A percentile compares a stretch with the other conserved stretches of the same genome.
These are phyloP conservation scores for Schrankia costaestrigalis DNA, from an alignment of 2,888 invertebrate species.

Conservation along the genomic window DNA sequence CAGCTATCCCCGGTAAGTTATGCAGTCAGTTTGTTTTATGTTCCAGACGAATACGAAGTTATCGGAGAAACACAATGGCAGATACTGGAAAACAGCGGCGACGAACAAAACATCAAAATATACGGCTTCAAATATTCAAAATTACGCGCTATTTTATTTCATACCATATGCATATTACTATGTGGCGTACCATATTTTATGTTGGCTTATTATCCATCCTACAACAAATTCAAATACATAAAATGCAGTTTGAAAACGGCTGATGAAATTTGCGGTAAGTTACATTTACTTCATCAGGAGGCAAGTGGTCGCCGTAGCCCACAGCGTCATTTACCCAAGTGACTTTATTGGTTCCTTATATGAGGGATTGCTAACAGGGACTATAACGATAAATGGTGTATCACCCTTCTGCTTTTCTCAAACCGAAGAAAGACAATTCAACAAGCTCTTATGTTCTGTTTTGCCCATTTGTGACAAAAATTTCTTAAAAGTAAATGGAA, in stretches of 20 bases:
- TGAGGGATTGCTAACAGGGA: no score
- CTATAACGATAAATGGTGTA: no score
- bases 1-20: constrained; percentile 35
- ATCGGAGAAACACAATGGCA: constrained; percentile 79
- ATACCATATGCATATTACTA: constrained; percentile 69
- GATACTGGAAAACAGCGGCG: constrained; percentile 70
- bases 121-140: constrained; percentile 75
- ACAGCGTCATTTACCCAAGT: no score
- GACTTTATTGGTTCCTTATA: no score
- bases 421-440: no score
- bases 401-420: no score
- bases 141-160: constrained; percentile 67
- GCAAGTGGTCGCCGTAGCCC: not conserved
- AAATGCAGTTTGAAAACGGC: constrained; percentile 80
- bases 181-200: constrained; percentile 81
- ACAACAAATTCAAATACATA: constrained; percentile 75
- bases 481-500: no score
- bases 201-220: constrained; percentile 78
- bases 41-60: constrained; percentile 79
- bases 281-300: not conserved
- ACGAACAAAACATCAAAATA: constrained; percentile 71
- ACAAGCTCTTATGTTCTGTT: no score
- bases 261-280: constrained; percentile 78
- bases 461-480: no score
- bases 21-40: constrained; percentile 35